Evolutionary conservation across 1,140 invertebrate species (phyloP).

Genomic region (Drosophila triauraria): DNA sequence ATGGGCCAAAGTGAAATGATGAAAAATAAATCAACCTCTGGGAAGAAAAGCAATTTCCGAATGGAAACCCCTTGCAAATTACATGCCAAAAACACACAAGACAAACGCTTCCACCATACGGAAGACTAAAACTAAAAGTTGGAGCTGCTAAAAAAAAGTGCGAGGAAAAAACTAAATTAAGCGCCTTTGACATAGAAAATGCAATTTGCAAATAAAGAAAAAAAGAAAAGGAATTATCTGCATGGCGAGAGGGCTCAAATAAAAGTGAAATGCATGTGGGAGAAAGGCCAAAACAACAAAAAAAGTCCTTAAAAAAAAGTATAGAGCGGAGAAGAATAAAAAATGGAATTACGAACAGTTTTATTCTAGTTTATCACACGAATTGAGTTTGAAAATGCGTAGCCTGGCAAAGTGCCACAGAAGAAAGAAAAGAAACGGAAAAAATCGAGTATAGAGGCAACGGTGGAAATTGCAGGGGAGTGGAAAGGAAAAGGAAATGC

Average conservation of each 20-base stretch:
- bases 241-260: conserved; percentile 39
- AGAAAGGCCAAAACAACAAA: conserved; percentile 42
- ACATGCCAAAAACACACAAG: conserved; percentile 76
- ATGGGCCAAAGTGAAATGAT: conserved; percentile 45
- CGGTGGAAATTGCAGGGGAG: conserved; percentile 32
- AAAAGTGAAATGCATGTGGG: conserved; percentile 57
- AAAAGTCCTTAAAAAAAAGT: conserved; percentile 39
- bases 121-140: conserved; percentile 47
- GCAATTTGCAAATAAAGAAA: conserved; percentile 67
- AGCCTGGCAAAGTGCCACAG: conserved; percentile 52
- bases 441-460: background rate
- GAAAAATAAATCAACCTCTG: conserved; percentile 26
- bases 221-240: conserved; percentile 40
- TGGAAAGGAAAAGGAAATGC: conserved; percentile 45
- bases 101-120: conserved; percentile 43
- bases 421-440: conserved; percentile 6
- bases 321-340: conserved; percentile 10
- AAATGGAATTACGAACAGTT: conserved; percentile 71
- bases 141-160: background rate
- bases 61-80: conserved; percentile 63
- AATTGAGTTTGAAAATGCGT: conserved; percentile 78
- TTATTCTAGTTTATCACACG: conserved; percentile 81
- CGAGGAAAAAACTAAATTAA: conserved; percentile 69
- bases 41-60: conserved; percentile 70
- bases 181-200: conserved; percentile 80